phyloP scores from a whole-genome alignment of 2,888 invertebrate genomes.

The Pammene fasciana region DNA sequence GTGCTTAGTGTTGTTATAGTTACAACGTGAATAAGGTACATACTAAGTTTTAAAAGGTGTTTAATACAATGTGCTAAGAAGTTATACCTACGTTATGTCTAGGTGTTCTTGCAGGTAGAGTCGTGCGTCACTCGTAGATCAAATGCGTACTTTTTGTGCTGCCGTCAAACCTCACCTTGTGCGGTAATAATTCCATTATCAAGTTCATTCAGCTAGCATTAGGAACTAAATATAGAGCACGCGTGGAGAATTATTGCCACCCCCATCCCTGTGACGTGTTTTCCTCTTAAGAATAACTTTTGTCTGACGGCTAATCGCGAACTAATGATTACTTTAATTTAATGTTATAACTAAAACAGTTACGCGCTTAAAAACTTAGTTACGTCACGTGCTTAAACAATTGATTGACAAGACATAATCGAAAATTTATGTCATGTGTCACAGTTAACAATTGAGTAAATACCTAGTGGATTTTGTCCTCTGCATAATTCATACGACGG shows the following conservation, averaged over 20 bases:
- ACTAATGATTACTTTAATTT: conserved; percentile 1
- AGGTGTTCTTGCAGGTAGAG: conserved; percentile 23
- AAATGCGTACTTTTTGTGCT: conserved; percentile 39
- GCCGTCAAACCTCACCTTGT: conserved; percentile 42
- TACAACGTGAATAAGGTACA: background rate
- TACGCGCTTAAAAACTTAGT: conserved; percentile 12
- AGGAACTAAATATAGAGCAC: conserved; percentile 31
- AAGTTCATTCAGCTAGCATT: conserved; percentile 34
- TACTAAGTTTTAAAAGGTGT: background rate
- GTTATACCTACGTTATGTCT: conserved; percentile 30
- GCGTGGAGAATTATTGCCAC: background rate
- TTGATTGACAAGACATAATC: conserved; percentile 33
- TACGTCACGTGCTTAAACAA: background rate
- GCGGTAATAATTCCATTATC: conserved; percentile 41
- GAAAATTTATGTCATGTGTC: conserved; percentile 34
- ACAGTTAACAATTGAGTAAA: conserved; percentile 33
- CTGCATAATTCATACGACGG: conserved; percentile 9
- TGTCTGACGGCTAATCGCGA: background rate
- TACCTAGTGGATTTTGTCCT: conserved; percentile 32
- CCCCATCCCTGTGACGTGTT: conserved; percentile 11
- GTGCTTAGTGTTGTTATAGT: conserved; percentile 4
- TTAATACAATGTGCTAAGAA: conserved; percentile 34
- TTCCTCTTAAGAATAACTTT: conserved; percentile 5
- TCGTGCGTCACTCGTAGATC: conserved; percentile 40
- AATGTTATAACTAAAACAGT: too few species aligned